Base-by-base conservation (phyloP, 2,113 vertebrate species). In the Acanthisitta chloris region DNA sequence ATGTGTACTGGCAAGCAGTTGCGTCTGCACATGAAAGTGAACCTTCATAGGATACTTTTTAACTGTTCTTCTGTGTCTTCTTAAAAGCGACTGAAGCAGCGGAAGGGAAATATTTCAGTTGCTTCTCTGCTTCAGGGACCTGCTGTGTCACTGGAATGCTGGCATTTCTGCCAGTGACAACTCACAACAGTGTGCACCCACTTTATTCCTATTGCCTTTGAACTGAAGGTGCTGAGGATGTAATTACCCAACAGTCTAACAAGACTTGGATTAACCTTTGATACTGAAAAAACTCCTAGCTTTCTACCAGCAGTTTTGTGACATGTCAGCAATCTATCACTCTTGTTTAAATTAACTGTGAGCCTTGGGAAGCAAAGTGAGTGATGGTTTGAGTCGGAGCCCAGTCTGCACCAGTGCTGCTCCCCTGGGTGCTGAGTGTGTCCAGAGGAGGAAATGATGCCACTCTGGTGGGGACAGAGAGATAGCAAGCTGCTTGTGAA, bases 1-100 rank as follows among this genome's bases (percentile, higher is more conserved):
- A 11, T 1, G 2, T 28, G 69, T 36, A 1, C 34, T 54, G 28
- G 9, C 23, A 12, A 23, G 29, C 45, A 12, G 1, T 9, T 40
- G 17, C 14, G 5, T 20, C 72, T 70, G 46, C 23, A 14, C 18
- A 3, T 4, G 51, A 17, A 33, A 61, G 13, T 0, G 23, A 58
- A 29, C 59, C 26, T 57, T n/a, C 38, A 2, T 33, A 23, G 43
- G 43, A 0, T 20, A 1, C 67, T 69, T 54, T 14, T 3, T 7
- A 48, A 2, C n/a, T 25, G 6, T 15, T 1, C 58, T 49, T 65
- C 83, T 92, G 49, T 31, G 61, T 91, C 40, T 55, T 62, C 52
- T 14, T 6, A 52, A 86, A 48, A 15, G 21, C 29, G 6, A 17
- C 1, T n/a, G 19, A 20, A 62, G 34, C 58, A 31, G 46, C 1